Percentiles rank a stretch among this genome's conserved stretches.
These are phyloP conservation scores for Cephalotes varians DNA, from an alignment of 2,888 invertebrate genomes.

Conservation along the genomic window DNA sequence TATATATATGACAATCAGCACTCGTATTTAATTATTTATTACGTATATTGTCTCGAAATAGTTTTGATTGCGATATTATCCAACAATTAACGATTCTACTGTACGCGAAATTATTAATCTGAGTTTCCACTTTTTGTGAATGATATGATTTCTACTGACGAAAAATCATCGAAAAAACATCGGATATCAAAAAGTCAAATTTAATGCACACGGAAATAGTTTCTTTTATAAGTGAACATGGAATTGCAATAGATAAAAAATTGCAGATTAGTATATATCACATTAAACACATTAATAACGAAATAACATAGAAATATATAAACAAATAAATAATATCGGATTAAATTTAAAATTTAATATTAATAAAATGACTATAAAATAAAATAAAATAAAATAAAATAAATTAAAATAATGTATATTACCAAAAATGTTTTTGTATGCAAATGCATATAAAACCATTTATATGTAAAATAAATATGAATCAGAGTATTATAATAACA, in stretches of 20 bases:
- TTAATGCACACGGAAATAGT: neutral
- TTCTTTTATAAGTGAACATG: neutral
- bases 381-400: too few species aligned
- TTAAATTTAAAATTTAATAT: slow-evolving; percentile 2
- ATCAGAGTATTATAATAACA: neutral
- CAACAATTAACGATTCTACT: slow-evolving; percentile 3
- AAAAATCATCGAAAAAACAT: neutral
- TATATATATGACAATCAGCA: neutral
- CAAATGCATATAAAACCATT: neutral
- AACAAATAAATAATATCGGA: neutral
- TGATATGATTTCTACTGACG: neutral
- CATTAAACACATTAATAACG: neutral
- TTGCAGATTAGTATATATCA: neutral
- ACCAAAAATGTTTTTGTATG: neutral
- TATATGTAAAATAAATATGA: slow-evolving; percentile 19
- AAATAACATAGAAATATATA: neutral
- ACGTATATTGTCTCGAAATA: neutral
- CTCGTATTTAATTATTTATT: neutral
- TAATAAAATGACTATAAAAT: neutral
- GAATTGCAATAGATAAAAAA: neutral
- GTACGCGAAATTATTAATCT: neutral
- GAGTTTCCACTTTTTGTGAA: neutral
- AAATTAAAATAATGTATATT: neutral
- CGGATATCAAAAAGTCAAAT: neutral
- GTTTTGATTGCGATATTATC: neutral